Conservation (phyloP, 2,888 invertebrate genomes). For the Paralinhomoeus sp. region DNA sequence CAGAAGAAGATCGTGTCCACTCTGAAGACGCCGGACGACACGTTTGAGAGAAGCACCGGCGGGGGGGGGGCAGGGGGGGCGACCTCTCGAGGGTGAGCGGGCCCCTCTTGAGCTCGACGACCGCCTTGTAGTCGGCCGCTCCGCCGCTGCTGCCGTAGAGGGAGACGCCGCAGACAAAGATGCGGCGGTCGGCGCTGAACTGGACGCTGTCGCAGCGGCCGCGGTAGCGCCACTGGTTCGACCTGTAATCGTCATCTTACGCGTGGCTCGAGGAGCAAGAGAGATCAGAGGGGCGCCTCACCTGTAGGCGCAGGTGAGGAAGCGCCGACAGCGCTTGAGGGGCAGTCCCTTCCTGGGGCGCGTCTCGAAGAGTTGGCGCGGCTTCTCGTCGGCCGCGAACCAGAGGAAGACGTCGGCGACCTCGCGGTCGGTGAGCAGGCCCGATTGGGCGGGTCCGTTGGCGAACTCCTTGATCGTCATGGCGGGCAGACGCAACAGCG, state of each 20-base stretch:
- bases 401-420: conserved; percentile 82
- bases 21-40: no score
- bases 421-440: conserved; percentile 58
- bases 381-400: conserved; percentile 70
- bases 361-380: conserved; percentile 53
- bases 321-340: conserved; percentile 79
- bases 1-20: conserved; percentile 90
- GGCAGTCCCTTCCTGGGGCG: conserved; percentile 63
- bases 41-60: no score
- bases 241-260: conserved; percentile 51
- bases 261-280: no score
- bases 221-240: conserved; percentile 88
- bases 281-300: no score
- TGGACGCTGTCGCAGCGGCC: conserved; percentile 89
- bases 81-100: conserved; percentile 44
- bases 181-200: conserved; percentile 77
- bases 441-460: conserved; percentile 74
- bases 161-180: conserved; percentile 84
- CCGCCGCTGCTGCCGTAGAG: conserved; percentile 78
- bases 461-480: conserved; percentile 84
- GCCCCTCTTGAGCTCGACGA: conserved; percentile 62
- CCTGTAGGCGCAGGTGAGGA: no score
- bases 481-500: conserved; percentile 69
- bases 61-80: no score
- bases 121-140: conserved; percentile 63